A percentile compares a stretch with the other conserved stretches of the same genome.
These are phyloP conservation scores for Epizoanthus scotinus DNA, from an alignment of 92 coral and sea anemone genomes.

Conservation along the genomic window DNA sequence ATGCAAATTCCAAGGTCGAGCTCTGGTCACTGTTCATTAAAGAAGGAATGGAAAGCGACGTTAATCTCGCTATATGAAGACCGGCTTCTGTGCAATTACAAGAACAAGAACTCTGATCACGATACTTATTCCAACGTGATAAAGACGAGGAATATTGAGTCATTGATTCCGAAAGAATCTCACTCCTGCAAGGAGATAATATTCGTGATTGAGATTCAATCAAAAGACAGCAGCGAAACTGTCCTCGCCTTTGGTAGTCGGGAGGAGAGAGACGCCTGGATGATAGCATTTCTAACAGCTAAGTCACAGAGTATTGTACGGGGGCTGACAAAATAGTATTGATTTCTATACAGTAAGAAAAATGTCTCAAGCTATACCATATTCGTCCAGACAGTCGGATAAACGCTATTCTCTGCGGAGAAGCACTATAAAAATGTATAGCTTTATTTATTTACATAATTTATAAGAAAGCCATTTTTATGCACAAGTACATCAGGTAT, in stretches of 20 bases:
- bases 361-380: background rate
- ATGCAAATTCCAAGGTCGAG: constrained; percentile 21
- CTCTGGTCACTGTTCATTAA: background rate
- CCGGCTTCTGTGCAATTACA: constrained; percentile 24
- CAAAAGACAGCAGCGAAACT: constrained; percentile 18
- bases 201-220: constrained; percentile 32
- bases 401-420: too few relatives aligned
- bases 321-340: background rate
- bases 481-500: too few relatives aligned
- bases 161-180: constrained; percentile 32
- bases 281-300: constrained; percentile 36
- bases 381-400: too few relatives aligned
- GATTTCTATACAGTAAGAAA: background rate
- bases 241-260: constrained; percentile 22
- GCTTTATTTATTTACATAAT: too few relatives aligned
- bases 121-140: constrained; percentile 15
- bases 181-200: constrained; percentile 23
- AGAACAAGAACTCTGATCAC: constrained; percentile 4
- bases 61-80: constrained; percentile 28
- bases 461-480: too few relatives aligned
- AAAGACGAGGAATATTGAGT: constrained; percentile 29
- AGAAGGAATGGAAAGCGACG: constrained; percentile 23
- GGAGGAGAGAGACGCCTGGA: constrained; percentile 38
- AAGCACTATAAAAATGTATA: too few relatives aligned
- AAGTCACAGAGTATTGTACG: constrained; percentile 29